Evolutionary conservation across 2,113 vertebrate species (phyloP).

Genomic region (Pseudorhombus dupliciocellatus): DNA sequence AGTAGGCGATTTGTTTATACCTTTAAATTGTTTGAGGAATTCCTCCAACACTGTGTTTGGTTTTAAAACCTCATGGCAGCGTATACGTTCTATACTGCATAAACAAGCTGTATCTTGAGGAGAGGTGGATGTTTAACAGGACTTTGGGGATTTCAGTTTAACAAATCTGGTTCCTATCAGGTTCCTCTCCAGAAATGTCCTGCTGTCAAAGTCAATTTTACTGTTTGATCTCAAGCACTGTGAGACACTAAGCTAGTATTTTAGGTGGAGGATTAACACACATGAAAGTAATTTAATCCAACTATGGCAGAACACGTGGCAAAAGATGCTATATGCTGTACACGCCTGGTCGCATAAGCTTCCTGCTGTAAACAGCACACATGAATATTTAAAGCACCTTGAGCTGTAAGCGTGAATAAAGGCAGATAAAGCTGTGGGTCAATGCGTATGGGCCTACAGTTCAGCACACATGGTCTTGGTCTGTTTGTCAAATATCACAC

Average conservation of each 20-base stretch:
- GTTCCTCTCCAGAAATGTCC: neutral
- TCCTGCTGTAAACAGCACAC: neutral
- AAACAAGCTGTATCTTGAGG: neutral
- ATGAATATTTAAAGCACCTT: constrained; percentile 2
- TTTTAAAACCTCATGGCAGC: neutral
- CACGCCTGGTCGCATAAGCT: neutral
- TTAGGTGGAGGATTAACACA: neutral
- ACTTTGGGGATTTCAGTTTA: neutral
- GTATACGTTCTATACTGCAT: neutral
- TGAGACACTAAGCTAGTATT: neutral
- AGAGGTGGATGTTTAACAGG: neutral
- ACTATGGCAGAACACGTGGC: constrained; percentile 1
- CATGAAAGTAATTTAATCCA: neutral
- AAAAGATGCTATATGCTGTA: neutral
- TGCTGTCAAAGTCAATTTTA: neutral
- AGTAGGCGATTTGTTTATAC: too few species aligned
- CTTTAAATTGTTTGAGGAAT: too few species aligned
- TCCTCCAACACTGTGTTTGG: too few species aligned
- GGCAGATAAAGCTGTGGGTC: constrained; percentile 1
- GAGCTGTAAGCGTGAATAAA: neutral
- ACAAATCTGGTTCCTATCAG: neutral
- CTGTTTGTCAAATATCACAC: constrained; percentile 18
- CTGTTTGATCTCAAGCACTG: neutral
- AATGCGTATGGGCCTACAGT: constrained; percentile 6
- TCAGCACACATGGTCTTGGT: neutral